Base-by-base conservation (phyloP, 2,888 invertebrate species). In the Herminia tarsipennalis region DNA sequence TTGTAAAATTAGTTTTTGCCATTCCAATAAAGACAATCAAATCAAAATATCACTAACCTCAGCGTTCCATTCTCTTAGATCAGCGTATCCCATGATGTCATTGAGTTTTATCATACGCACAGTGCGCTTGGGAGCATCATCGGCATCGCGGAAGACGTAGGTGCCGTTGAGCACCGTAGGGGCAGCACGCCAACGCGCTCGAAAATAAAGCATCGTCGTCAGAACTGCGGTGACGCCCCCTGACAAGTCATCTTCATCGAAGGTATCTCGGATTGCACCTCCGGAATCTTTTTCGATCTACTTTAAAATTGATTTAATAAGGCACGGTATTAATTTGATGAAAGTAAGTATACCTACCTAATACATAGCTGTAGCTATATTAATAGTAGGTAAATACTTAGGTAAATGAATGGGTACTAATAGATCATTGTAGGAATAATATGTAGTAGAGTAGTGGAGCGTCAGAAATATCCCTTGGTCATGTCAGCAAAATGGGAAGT, bases 81-180 rank as follows among this genome's bases (percentile, higher is more conserved):
- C 66, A 1, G 81, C 80, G 56, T 88, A 91, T 3, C 71, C 70
- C 85, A 92, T 86, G 35, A 82, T 25, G 49, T 91, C 92, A 47
- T 91, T 92, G 32, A 92, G 69, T 37, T 86, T 78, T 35, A 90
- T 85, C 87, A 88, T 89, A 24, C 81, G 77, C 9, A 78, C 63
- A n/a, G 68, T 61, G 24, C 81, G 80, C 2, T 51, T 14, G n/a
- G 79, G 70, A 10, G 71, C 61, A 32, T 52, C 41, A 17, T 56
- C 63, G 1, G 65, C 56, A 47, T 84, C 81, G 20, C 52, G 73
- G 53, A 92, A 91, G 5, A 59, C 61, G 33, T 66, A 63, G 2
- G 86, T 79, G 10, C 82, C 88, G 52, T 92, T 90, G 13, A 92
- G 81, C 28, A 91, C 79, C 1, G 90, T 91, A 33, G 92, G 90